These are phyloP conservation scores for Polietes domitor DNA, from an alignment of 2,888 invertebrate species.

Conservation along the genomic window DNA sequence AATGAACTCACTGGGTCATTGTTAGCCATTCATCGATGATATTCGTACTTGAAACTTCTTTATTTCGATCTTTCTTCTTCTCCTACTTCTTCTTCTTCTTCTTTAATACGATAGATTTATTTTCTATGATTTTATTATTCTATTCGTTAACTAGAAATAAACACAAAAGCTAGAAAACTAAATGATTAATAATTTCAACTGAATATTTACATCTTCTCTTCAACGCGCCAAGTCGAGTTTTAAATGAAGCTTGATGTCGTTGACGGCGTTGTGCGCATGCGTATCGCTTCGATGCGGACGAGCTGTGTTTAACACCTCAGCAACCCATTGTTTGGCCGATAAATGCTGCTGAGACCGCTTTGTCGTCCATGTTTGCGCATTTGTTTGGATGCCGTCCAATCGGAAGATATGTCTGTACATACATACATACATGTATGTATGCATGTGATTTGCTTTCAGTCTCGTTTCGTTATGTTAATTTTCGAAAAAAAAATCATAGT, in stretches of 20 bases:
- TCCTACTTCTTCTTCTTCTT: neutral
- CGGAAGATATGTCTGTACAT: neutral
- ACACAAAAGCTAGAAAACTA: neutral
- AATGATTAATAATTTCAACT: conserved; percentile 6
- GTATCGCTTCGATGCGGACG: too few relatives aligned
- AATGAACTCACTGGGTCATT: conserved; percentile 58
- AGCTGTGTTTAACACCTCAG: too few relatives aligned
- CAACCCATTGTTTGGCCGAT: neutral
- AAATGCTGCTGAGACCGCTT: neutral
- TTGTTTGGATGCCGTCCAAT: conserved; percentile 8
- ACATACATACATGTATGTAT: neutral
- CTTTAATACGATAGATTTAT: neutral
- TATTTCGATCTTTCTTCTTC: neutral
- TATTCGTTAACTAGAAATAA: neutral
- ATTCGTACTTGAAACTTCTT: conserved; percentile 54
- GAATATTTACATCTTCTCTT: neutral
- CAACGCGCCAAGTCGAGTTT: neutral
- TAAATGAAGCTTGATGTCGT: conserved; percentile 20
- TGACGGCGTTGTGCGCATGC: conserved; percentile 3
- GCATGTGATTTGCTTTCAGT: conserved; percentile 13
- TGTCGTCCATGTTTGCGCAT: neutral
- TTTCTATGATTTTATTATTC: conserved; percentile 18
- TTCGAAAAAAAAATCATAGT: neutral
- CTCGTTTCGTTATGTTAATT: conserved; percentile 48
- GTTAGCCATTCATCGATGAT: conserved; percentile 7